These are phyloP conservation scores for Catonia carolina DNA, from an alignment of 2,888 invertebrate genomes.

Conservation along the genomic window DNA sequence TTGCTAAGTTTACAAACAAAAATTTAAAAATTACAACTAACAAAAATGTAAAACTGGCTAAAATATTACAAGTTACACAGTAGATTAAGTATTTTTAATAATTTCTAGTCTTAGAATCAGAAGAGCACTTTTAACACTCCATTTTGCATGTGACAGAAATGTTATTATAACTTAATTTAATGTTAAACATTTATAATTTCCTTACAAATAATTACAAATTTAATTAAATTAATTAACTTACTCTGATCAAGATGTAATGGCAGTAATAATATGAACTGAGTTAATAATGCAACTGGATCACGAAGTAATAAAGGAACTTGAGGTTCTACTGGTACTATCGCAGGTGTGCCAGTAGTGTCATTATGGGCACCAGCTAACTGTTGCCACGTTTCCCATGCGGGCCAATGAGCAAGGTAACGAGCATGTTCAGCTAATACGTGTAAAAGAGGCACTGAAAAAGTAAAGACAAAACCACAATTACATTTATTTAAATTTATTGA, in stretches of 20 bases:
- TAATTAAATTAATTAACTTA: slow-evolving; percentile 48
- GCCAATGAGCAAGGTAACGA: slow-evolving; percentile 59
- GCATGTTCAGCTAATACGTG: slow-evolving; percentile 84
- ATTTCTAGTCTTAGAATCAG: too few relatives aligned
- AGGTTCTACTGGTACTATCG: slow-evolving; percentile 41
- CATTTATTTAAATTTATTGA: too few relatives aligned
- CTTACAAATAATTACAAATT: too few relatives aligned
- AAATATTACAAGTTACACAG: too few relatives aligned
- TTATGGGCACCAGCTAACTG: slow-evolving; percentile 46
- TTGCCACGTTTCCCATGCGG: slow-evolving; percentile 51
- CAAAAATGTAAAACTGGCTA: too few relatives aligned
- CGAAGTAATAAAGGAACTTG: slow-evolving; percentile 78
- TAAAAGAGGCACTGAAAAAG: slow-evolving; percentile 68
- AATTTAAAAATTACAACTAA: too few relatives aligned
- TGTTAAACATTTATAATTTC: too few relatives aligned
- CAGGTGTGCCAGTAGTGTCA: slow-evolving; percentile 41
- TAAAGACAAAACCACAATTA: not conserved
- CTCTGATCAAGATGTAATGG: slow-evolving; percentile 82
- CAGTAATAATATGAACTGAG: slow-evolving; percentile 79
- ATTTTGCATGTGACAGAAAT: too few relatives aligned
- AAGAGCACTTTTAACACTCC: too few relatives aligned
- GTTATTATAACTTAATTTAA: too few relatives aligned
- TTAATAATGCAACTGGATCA: slow-evolving; percentile 77
- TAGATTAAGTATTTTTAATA: too few relatives aligned
- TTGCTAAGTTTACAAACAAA: too few relatives aligned